These are phyloP conservation scores for Drosophila recens DNA, from an alignment of 2,888 invertebrate species.

Conservation along the genomic window DNA sequence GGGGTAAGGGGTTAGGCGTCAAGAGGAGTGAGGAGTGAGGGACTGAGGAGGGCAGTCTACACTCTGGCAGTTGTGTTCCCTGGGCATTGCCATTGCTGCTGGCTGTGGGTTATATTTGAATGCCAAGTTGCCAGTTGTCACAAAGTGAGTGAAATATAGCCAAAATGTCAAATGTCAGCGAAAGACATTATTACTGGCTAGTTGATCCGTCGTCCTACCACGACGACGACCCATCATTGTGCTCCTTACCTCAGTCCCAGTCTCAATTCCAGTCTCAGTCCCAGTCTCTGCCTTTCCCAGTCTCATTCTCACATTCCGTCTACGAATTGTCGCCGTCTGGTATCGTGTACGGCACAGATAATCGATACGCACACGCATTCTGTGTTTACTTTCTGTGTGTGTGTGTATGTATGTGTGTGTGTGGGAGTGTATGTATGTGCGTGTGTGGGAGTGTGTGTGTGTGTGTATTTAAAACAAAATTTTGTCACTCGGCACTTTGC, in stretches of 20 bases:
- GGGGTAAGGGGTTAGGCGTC: neutral
- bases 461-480: too few species aligned
- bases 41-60: conserved; percentile 1
- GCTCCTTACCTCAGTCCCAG: conserved; percentile 23
- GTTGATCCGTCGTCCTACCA: conserved; percentile 64
- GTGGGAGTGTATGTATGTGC: conserved; percentile 3
- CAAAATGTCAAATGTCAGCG: conserved; percentile 82
- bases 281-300: neutral
- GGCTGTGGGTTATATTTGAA: conserved; percentile 70
- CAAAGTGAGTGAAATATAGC: conserved; percentile 82
- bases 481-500: too few species aligned
- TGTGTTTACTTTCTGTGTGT: neutral
- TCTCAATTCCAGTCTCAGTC: neutral
- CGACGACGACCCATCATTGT: conserved; percentile 22
- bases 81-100: conserved; percentile 23
- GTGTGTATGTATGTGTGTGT: conserved; percentile 10
- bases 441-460: conserved; percentile 4
- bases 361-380: conserved; percentile 68
- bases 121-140: conserved; percentile 80
- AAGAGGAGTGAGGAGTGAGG: neutral
- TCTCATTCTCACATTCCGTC: conserved; percentile 30
- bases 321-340: conserved; percentile 70
- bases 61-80: neutral
- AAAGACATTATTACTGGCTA: conserved; percentile 80
- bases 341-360: conserved; percentile 54